A percentile compares a stretch with the other conserved stretches of the same genome.
Conservation (phyloP, 2,113 vertebrate genomes). For the Petrocephalus microphthalmus region DNA sequence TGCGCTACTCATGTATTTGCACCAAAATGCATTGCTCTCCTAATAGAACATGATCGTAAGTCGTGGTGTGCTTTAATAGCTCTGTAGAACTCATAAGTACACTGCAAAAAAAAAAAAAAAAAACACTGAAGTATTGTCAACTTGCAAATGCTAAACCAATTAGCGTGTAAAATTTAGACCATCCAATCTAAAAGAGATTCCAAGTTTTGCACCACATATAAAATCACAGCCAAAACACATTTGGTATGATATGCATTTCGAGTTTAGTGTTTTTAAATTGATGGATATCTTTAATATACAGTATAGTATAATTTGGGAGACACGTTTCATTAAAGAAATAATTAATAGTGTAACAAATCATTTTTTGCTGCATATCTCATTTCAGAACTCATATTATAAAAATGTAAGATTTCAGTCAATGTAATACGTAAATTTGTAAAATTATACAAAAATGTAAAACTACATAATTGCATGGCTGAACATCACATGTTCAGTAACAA, state of each 20-base stretch:
- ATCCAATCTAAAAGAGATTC: conserved; percentile 58
- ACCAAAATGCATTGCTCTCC: conserved; percentile 81
- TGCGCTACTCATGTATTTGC: conserved; percentile 79
- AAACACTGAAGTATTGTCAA: conserved; percentile 84
- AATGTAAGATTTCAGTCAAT: background rate
- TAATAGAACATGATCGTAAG: conserved; percentile 69
- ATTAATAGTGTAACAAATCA: background rate
- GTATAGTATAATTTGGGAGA: background rate
- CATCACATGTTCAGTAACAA: background rate
- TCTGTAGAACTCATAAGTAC: conserved; percentile 67
- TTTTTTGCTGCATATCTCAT: background rate
- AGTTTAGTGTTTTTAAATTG: background rate
- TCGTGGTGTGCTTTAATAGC: conserved; percentile 86
- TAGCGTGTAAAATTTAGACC: conserved; percentile 62
- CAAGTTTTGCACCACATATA: conserved; percentile 70
- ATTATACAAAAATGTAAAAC: background rate
- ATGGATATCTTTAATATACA: background rate
- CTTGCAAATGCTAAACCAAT: conserved; percentile 89
- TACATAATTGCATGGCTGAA: background rate
- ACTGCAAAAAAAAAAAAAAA: conserved; percentile 50
- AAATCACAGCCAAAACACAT: conserved; percentile 65
- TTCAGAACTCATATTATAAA: background rate
- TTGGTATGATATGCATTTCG: conserved; percentile 60
- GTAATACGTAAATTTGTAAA: background rate
- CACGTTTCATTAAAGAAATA: background rate